Evolutionary conservation across 2,797 vertebrate species (phyloP), one percentile per base, ranked within the genome.

Genomic region (Myotis pilosus): DNA sequence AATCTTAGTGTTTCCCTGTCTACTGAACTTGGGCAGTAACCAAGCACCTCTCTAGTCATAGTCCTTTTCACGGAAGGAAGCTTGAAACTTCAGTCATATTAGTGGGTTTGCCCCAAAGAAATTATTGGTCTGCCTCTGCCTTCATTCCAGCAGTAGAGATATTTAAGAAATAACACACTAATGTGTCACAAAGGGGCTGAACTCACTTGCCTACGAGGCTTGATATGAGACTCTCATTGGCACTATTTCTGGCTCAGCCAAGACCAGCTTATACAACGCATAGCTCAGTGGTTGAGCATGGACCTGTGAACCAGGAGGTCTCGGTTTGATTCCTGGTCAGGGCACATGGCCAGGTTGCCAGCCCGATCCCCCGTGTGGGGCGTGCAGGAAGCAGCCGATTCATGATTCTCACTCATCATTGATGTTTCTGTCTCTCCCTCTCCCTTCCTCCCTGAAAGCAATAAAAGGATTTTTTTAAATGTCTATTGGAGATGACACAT

Each of bases 21-120:
- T 38, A 66, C 6, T 9, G 22, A 74, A 57, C 9, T 5, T 1
- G 55, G 68, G 41, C 2, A 16, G 11, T 33, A 0, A 2, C 4
- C 8, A 25, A 2, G 1, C 2, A 2, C 33, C 6, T 17, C 5
- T 8, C 28, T 81, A 20, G 1, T n/a, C 20, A 5, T 44, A 12
- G 1, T 7, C 10, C 25, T 12, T 49, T 8, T 49, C 25, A 23
- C 10, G 19, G 4, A 72, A 66, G 5, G 28, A 83, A 87, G 5
- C 41, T 57, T 49, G 47, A 55, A 84, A 72, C 28, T 2, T 62
- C 55, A 91, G 16, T 3, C 2, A 1, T 33, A 11, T 9, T 8
- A 51, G 20, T 55, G 33, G 2, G 1, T n/a, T 92, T 71, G 0
- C 1, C 12, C 47, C 64, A 62, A 71, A 44, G 19, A 76, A 86